Percentiles rank a stretch among this genome's conserved stretches.
These are phyloP conservation scores for Festucalex cinctus DNA, from an alignment of 2,113 vertebrate species.

Conservation along the genomic window DNA sequence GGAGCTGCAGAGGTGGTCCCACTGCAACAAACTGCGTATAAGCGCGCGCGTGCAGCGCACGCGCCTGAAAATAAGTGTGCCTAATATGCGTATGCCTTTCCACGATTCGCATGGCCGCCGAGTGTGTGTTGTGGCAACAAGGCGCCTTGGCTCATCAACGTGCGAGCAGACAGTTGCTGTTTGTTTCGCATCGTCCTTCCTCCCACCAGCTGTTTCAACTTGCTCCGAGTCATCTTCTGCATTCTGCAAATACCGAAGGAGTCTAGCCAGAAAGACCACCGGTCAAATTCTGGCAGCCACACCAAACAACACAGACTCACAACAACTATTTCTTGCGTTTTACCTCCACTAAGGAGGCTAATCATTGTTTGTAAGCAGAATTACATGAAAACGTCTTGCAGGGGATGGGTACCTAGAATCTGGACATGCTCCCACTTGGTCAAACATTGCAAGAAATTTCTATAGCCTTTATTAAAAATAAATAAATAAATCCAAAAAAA, in stretches of 20 bases:
- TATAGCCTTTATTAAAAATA: too few species aligned
- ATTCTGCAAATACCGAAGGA: conserved; percentile 58
- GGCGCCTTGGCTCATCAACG: conserved; percentile 46
- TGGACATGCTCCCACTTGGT: neutral
- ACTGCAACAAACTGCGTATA: conserved; percentile 60
- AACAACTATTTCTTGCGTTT: neutral
- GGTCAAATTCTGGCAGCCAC: neutral
- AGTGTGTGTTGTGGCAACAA: conserved; percentile 34
- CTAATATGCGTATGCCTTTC: conserved; percentile 33
- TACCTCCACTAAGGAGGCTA: neutral
- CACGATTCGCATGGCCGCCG: conserved; percentile 18
- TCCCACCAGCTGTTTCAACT: conserved; percentile 48
- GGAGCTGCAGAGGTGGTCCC: conserved; percentile 66
- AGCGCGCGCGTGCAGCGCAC: conserved; percentile 13
- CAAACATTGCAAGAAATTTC: too few species aligned
- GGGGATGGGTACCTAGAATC: neutral
- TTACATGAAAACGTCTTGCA: neutral
- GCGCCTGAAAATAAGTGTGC: conserved; percentile 32
- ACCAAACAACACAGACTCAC: neutral
- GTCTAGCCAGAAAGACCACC: neutral
- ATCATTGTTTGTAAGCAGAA: neutral
- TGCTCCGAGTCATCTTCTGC: conserved; percentile 49
- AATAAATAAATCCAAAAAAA: too few species aligned
- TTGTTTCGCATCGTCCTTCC: conserved; percentile 43
- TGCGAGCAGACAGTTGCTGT: conserved; percentile 38